Base-by-base conservation (phyloP, 2,113 vertebrate species). In the Capreolus pygargus region DNA sequence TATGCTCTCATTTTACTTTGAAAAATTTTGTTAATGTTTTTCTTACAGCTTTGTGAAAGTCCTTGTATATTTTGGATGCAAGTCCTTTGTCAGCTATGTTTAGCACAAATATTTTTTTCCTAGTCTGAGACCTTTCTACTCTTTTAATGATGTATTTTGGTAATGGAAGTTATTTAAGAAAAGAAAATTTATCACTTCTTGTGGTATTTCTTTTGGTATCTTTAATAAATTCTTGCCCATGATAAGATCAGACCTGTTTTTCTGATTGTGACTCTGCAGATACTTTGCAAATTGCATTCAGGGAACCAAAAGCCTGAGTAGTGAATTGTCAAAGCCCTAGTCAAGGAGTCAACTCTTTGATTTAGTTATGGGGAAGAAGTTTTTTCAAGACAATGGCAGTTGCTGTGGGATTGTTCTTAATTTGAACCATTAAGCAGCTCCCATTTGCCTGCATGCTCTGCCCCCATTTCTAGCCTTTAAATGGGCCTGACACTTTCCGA, bases 211-310 rank as follows among this genome's bases (percentile, higher is more conserved):
- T 58, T 67, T 97, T 86, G 67, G 16, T 55, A 5, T 55, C 19
- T 52, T 93, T 93, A 39, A 94, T 61, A 85, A 87, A 78, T 92
- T 19, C 15, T 79, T 89, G 25, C 19, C 55, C 19, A 39, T 60
- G 82, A 21, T 55, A 76, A 89, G 10, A 78, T 39, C 25, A 15
- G 13, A 50, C 6, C 14, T 27, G 0, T 14, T 43, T 86, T 54
- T 96, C 84, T 91, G 7, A 83, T 52, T 84, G 25, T 91, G 50
- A 14, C 21, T 92, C 7, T 85, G 74, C 60, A 47, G 21, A n/a
- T 93, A 57, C 61, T 96, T 97, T 91, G 39, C 52, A 81, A 95
- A 89, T 82, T 93, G 21, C 15, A 39, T 82, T 88, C 7, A 86
- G n/a, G 76, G 27, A 96, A 74, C 1, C 3, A 58, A 33, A 14